Evolutionary conservation across 1,140 invertebrate genomes (phyloP).

Genomic region (Drosophila elegans): DNA sequence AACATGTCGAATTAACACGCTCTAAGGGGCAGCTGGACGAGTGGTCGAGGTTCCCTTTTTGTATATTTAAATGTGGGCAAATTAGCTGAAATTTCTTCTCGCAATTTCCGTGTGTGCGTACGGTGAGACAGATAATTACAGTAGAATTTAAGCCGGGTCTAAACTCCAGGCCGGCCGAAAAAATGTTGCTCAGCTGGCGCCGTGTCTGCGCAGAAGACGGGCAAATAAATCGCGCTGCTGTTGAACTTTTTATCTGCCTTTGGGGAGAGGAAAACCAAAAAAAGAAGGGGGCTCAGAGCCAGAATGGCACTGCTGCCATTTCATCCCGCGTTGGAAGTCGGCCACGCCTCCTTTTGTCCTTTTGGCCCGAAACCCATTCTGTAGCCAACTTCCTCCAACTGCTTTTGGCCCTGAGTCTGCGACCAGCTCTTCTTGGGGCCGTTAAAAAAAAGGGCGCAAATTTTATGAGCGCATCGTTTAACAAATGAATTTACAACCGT

Average conservation of each 20-base stretch:
- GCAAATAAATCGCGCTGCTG: slow-evolving; percentile 82
- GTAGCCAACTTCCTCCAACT: slow-evolving; percentile 54
- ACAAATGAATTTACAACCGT: slow-evolving; percentile 85
- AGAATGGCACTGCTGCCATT: slow-evolving; percentile 73
- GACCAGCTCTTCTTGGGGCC: slow-evolving; percentile 34
- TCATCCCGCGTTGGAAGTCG: slow-evolving; percentile 57
- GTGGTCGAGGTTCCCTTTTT: slow-evolving; percentile 41
- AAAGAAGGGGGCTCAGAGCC: slow-evolving; percentile 7
- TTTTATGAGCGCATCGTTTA: slow-evolving; percentile 85
- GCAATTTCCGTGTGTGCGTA: slow-evolving; percentile 51
- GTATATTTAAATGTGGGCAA: slow-evolving; percentile 80
- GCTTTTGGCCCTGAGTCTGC: slow-evolving; percentile 6
- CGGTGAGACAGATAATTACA: slow-evolving; percentile 71
- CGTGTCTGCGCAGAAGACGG: slow-evolving; percentile 65
- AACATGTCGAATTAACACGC: slow-evolving; percentile 85
- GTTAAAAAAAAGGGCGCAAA: slow-evolving; percentile 79
- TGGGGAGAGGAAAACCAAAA: slow-evolving; percentile 14
- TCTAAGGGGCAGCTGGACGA: slow-evolving; percentile 61
- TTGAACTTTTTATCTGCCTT: slow-evolving; percentile 74
- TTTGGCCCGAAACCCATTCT: slow-evolving; percentile 35
- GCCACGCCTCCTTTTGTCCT: slow-evolving; percentile 66
- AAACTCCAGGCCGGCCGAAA: slow-evolving; percentile 35
- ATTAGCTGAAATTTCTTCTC: slow-evolving; percentile 77
- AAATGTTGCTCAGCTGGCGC: slow-evolving; percentile 71
- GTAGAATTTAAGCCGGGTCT: slow-evolving; percentile 49